Base-by-base conservation (phyloP, 1,140 invertebrate genomes). In the Linepithema humile region DNA sequence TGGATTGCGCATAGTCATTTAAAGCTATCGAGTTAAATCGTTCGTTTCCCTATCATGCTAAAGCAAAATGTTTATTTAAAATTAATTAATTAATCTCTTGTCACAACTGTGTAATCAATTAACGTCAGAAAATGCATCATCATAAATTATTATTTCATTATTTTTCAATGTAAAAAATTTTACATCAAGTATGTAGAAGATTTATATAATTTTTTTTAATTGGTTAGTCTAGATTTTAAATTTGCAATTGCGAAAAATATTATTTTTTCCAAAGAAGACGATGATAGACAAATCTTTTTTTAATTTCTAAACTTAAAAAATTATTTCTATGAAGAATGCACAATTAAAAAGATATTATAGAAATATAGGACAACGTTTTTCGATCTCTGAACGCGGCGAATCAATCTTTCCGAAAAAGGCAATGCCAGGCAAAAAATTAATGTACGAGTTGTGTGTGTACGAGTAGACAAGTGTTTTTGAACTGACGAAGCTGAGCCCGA, bases 401-500 rank as follows among this genome's bases (percentile, higher is more conserved):
- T 65, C 48, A 48, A 77, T 77, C 9, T 23, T n/a, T 65, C 26
- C 23, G n/a, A 48, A 17, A 50, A 48, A 32, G 40, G 6, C 12
- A 7, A 29, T 12, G 26, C 15, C n/a, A 4, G 6, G 10, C n/a
- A 35, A 62, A 64, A 77, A 77, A 64, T 17, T 17, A 6, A 29
- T 59, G 43, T 45, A 35, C 23, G 53, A 59, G 35, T 40, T n/a
- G n/a, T n/a, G n/a, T n/a, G n/a, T n/a, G n/a, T 12, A 6, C 43
- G 15, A 45, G 12, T 9, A 20, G 20, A 38, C 20, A 64, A 48
- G 38, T 65, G 59, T 40, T 77, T 64, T 77, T 48, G 29, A 77
- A 29, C 48, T 64, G 73, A 64, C 64, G 64, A 40, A 40, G 64
- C 17, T n/a, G 29, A 35, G 35, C n/a, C 53, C 78, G 29, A 59